A percentile compares a stretch with the other conserved stretches of the same genome.
Conservation (phyloP, 1,140 invertebrate genomes). For the Caenorhabditis tropicalis region DNA sequence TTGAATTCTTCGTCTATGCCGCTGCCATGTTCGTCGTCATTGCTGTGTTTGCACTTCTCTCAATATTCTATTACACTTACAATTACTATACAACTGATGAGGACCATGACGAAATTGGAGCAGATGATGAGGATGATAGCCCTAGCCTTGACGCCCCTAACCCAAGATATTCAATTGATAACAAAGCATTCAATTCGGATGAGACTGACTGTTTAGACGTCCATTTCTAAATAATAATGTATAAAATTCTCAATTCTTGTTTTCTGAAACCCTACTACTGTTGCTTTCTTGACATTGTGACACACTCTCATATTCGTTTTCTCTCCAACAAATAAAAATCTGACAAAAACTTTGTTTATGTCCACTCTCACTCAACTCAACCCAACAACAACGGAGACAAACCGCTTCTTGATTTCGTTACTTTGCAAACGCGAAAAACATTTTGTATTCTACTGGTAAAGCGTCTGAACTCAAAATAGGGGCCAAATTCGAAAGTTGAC, state of each 20-base stretch:
- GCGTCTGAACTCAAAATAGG: conserved; percentile 26
- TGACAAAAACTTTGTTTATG: conserved; percentile 27
- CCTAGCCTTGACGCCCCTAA: not conserved
- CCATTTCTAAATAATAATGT: not conserved
- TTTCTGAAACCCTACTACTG: conserved; percentile 1
- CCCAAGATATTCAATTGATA: not conserved
- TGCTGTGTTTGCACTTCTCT: conserved; percentile 53
- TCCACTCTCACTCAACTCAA: not conserved
- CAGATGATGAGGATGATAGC: not conserved
- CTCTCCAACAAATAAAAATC: not conserved
- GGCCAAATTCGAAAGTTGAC: conserved; percentile 33
- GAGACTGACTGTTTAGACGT: not conserved
- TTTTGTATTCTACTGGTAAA: conserved; percentile 27
- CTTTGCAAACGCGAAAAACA: not conserved
- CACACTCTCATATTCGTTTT: not conserved
- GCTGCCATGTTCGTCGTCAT: conserved; percentile 54
- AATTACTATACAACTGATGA: conserved; percentile 54
- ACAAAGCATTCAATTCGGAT: not conserved
- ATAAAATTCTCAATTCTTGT: not conserved
- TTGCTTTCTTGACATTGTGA: conserved; percentile 17
- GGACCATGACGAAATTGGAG: conserved; percentile 42
- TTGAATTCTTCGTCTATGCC: conserved; percentile 57
- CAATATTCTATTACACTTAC: conserved; percentile 60
- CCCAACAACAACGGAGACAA: not conserved
- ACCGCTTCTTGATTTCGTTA: conserved; percentile 5